Evolutionary conservation across 2,888 invertebrate species (phyloP), one percentile per base, ranked within the genome.

Genomic region (Drosophila tripunctata): DNA sequence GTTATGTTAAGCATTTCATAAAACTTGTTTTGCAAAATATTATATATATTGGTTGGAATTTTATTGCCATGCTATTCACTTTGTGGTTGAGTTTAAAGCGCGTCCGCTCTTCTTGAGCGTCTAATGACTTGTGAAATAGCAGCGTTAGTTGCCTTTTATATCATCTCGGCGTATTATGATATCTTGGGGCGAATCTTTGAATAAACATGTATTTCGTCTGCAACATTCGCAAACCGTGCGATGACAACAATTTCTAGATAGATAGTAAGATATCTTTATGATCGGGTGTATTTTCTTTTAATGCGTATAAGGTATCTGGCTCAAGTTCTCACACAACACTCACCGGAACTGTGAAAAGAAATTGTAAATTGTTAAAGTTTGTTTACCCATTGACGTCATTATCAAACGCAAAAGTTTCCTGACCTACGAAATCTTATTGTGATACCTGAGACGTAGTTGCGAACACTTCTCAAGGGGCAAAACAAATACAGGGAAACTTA

Each of bases 41-140:
- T n/a, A n/a, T 54, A 3, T 31, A 8, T 0, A n/a, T 35, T 17
- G 15, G 48, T 40, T 62, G 8, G 1, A 24, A 55, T 67, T 47
- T 38, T 48, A 19, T 65, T 64, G 70, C 87, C 87, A 81, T 86
- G 64, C 80, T 80, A 63, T 40, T 38, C 22, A 40, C 19, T 55
- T 36, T 31, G 1, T 10, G 1, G 31, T 6, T 15, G 47, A 35
- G 21, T 22, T n/a, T 19, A 31, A n/a, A 27, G 2, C 14, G 41
- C 36, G 58, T 14, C 3, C 12, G 30, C 30, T 24, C 24, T 33
- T 24, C 7, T 1, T 15, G 35, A 30, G 43, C 30, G 40, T 10
- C 43, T 51, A 73, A 64, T 63, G 54, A 47, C 73, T 83, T 69
- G 63, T 17, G 67, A 79, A 64, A 67, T 67, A 7, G 33, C 24